Percentiles rank a stretch among this genome's conserved stretches.
These are phyloP conservation scores for Todiramphus chloris DNA, from an alignment of 2,113 vertebrate genomes.

Conservation along the genomic window DNA sequence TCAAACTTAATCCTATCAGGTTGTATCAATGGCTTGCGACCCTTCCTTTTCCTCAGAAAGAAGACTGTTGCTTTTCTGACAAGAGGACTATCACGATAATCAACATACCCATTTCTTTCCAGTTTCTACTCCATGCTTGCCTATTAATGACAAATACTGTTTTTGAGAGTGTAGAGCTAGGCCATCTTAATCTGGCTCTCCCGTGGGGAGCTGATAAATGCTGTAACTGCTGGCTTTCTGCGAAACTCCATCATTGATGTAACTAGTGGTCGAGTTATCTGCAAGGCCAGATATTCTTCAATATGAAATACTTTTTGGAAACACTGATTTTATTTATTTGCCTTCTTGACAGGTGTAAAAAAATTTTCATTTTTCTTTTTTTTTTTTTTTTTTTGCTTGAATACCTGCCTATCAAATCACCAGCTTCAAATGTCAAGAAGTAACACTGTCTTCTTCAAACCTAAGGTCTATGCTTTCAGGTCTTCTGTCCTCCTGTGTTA, in stretches of 20 bases:
- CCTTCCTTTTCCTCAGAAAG: not conserved
- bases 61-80: not conserved
- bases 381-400: not conserved
- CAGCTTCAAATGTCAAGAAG: not conserved
- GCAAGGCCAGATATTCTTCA: not conserved
- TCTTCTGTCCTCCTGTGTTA: not conserved
- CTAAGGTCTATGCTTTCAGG: not conserved
- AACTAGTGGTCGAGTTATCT: not conserved
- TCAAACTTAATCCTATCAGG: not conserved
- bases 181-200: not conserved
- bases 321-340: not conserved
- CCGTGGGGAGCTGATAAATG: not conserved
- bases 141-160: not conserved
- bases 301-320: not conserved
- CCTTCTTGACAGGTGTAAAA: not conserved
- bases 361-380: not conserved
- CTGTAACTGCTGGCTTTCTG: not conserved
- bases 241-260: not conserved
- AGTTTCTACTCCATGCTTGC: not conserved
- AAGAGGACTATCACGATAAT: not conserved
- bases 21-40: not conserved
- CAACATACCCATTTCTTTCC: not conserved
- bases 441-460: not conserved
- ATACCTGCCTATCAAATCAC: not conserved
- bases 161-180: not conserved